A percentile compares a stretch with the other conserved stretches of the same genome.
These are phyloP conservation scores for Bombus terrestris DNA, from an alignment of 1,140 invertebrate genomes.

Conservation along the genomic window DNA sequence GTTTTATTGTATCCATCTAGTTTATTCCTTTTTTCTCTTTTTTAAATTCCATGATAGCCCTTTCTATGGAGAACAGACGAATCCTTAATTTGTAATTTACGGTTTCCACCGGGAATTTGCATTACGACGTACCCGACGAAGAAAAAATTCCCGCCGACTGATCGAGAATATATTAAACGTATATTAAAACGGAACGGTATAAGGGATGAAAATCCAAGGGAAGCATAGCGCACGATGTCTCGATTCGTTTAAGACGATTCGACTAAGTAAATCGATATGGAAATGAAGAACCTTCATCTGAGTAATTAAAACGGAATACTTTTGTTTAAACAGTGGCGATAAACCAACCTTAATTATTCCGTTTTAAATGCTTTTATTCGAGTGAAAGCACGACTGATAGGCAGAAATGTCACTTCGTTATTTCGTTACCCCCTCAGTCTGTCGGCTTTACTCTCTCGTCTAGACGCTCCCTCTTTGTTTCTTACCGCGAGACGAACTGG, in stretches of 20 bases:
- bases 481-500: conserved; percentile 1
- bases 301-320: conserved; percentile 38
- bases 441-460: too few relatives aligned
- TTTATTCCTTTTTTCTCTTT: neutral
- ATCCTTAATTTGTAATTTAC: conserved; percentile 40
- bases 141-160: neutral
- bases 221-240: neutral
- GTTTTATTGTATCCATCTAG: neutral
- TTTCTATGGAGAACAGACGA: neutral
- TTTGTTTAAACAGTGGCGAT: conserved; percentile 18
- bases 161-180: conserved; percentile 41
- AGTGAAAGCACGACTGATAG: too few relatives aligned
- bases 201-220: conserved; percentile 15
- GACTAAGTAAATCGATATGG: conserved; percentile 22
- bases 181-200: conserved; percentile 21
- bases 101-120: conserved; percentile 34
- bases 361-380: neutral
- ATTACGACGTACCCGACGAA: conserved; percentile 15
- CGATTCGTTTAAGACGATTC: conserved; percentile 27
- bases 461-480: neutral
- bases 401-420: neutral
- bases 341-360: conserved; percentile 26
- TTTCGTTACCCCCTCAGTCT: neutral
- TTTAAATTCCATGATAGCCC: neutral
- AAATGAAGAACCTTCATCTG: conserved; percentile 20